phyloP scores from a whole-genome alignment of 2,797 vertebrate genomes.

The Mormyrus proboscirostris region DNA sequence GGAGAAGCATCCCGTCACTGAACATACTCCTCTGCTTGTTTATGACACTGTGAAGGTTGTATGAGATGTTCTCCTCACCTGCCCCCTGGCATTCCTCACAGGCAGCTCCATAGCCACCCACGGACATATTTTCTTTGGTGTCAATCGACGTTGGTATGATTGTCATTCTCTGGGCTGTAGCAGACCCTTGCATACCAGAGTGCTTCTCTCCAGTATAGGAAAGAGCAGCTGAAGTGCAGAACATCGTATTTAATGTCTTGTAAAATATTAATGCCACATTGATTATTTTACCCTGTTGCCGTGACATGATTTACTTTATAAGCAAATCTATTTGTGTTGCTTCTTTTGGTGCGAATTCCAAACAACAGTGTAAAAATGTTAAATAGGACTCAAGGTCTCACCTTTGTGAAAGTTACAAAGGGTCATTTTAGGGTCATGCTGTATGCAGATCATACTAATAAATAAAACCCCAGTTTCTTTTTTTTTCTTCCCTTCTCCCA shows the following conservation, averaged over 20 bases:
- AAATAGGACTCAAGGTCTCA: not conserved
- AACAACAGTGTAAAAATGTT: not conserved
- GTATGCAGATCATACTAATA: not conserved
- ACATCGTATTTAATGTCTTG: not conserved
- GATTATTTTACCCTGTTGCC: not conserved
- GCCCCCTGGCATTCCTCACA: not conserved
- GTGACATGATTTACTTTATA: not conserved
- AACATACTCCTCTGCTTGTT: too few relatives aligned
- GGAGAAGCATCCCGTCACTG: too few relatives aligned
- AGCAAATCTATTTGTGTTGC: not conserved
- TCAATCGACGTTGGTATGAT: not conserved
- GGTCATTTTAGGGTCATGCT: not conserved
- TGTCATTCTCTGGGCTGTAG: not conserved
- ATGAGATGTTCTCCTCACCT: not conserved
- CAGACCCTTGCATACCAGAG: not conserved
- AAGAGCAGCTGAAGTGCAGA: not conserved
- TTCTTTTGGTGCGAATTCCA: not conserved
- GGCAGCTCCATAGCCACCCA: not conserved
- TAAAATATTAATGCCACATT: not conserved
- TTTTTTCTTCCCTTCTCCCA: not conserved
- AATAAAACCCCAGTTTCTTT: not conserved
- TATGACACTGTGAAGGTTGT: not conserved
- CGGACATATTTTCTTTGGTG: not conserved
- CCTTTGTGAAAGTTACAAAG: not conserved
- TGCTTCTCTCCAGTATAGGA: not conserved